phyloP scores from a whole-genome alignment of 1,140 invertebrate species.

The Lordiphosa stackelbergi region DNA sequence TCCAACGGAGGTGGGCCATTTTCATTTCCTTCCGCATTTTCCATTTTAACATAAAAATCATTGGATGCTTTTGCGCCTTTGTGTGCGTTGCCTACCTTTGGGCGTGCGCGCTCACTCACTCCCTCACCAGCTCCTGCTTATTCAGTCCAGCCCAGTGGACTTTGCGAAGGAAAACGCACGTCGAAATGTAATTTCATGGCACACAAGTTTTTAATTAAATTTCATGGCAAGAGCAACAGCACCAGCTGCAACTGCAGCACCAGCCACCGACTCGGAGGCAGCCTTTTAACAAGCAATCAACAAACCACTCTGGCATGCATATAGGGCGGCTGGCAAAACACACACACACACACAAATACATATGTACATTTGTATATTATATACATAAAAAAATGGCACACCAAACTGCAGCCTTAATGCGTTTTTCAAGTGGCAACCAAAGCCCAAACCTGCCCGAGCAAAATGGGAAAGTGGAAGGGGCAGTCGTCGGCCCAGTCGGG shows the following conservation, averaged over 20 bases:
- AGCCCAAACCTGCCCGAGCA: conserved; percentile 34
- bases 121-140: conserved; percentile 6
- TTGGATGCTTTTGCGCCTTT: conserved; percentile 38
- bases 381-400: conserved; percentile 58
- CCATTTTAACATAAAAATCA: conserved; percentile 58
- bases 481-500: conserved; percentile 8
- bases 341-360: conserved; percentile 24
- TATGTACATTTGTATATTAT: conserved; percentile 36
- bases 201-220: conserved; percentile 76
- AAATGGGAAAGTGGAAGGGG: background rate
- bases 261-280: conserved; percentile 22
- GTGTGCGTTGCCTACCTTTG: conserved; percentile 45
- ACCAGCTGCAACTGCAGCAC: conserved; percentile 18
- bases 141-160: conserved; percentile 2
- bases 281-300: conserved; percentile 74
- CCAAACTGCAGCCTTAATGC: conserved; percentile 70
- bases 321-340: conserved; percentile 54
- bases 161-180: conserved; percentile 43
- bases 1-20: conserved; percentile 40
- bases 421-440: conserved; percentile 67
- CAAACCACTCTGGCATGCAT: conserved; percentile 72
- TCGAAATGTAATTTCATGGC: conserved; percentile 75
- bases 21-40: conserved; percentile 31
- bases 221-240: conserved; percentile 55
- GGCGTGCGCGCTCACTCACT: conserved; percentile 16